Conservation (phyloP, 2,888 invertebrate genomes). For the Drosophila kambysellisi region DNA sequence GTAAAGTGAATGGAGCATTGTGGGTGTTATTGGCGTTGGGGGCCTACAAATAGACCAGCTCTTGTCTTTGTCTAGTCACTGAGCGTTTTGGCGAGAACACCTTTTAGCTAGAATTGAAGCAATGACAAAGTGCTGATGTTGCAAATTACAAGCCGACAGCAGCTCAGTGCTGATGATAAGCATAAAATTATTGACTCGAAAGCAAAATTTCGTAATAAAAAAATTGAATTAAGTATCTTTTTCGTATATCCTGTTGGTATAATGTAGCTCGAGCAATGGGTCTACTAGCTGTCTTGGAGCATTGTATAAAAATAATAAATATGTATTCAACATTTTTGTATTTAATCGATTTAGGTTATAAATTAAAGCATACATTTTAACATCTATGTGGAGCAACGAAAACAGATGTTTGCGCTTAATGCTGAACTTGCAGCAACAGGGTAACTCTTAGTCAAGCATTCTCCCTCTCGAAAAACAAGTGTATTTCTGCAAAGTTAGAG, state of each 20-base stretch:
- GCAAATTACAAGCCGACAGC: conserved; percentile 69
- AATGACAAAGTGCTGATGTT: conserved; percentile 66
- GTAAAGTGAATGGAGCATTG: background rate
- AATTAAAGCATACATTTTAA: background rate
- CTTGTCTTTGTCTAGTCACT: conserved; percentile 36
- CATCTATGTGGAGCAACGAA: background rate
- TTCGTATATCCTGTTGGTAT: conserved; percentile 12
- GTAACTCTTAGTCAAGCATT: background rate
- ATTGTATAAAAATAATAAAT: background rate
- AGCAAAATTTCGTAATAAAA: conserved; percentile 76
- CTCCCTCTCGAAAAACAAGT: too few relatives aligned
- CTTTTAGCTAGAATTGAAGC: conserved; percentile 14
- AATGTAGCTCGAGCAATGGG: too few relatives aligned
- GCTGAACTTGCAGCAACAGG: background rate
- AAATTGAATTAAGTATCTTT: conserved; percentile 76
- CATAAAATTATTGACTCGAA: conserved; percentile 80
- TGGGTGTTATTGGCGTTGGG: background rate
- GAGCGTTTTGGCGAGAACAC: conserved; percentile 40
- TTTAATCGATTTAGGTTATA: background rate
- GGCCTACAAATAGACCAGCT: conserved; percentile 1
- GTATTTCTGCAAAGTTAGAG: too few relatives aligned
- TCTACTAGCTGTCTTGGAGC: background rate
- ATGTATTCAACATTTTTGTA: background rate
- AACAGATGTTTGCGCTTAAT: background rate
- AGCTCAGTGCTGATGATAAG: conserved; percentile 68